Evolutionary conservation across 2,113 vertebrate species (phyloP), one percentile per base, ranked within the genome.

Genomic region (Sinocyclocheilus anshuiensis): DNA sequence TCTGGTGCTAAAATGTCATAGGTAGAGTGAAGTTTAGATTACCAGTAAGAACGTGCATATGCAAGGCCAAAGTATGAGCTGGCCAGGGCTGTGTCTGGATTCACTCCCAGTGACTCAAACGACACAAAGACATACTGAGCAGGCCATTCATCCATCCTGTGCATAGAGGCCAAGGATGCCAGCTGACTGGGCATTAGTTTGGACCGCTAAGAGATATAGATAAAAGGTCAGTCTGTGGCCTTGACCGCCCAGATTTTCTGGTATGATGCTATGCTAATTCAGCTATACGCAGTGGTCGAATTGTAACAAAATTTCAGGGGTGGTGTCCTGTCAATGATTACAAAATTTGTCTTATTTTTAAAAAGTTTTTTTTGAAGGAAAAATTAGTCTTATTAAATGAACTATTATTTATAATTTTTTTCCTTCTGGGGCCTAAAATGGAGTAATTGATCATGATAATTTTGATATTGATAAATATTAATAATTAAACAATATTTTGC

Each of bases 181-280:
- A 78, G 63, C 57, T 33, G 20, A 67, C 65, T 39, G 76, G 50
- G 88, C 87, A 88, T 63, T 42, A 72, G 85, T 79, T 83, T 69
- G 74, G 45, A 88, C 78, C 87, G 42, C 69, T 85, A 69, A 76
- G 61, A 80, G 61, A 50, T 79, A 89, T 87, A 71, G 84, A 90
- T 87, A 84, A 67, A 84, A 86, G 79, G 36, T 86, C 85, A 86
- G 33, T 67, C 2, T 16, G 71, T 39, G 48, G 61, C 82, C 85
- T 90, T 88, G 88, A 76, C 39, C 86, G 20, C 48, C 22, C 33
- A 77, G n/a, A 89, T 85, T 77, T 33, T 81, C 87, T 48, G 75
- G 78, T 20, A 24, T 77, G 53, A 86, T 57, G 84, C n/a, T 82
- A 78, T 76, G n/a, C 22, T 12, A 53, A 71, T 77, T 77, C 8